phyloP scores from a whole-genome alignment of 1,140 invertebrate genomes.

The Coptotermes formosanus region DNA sequence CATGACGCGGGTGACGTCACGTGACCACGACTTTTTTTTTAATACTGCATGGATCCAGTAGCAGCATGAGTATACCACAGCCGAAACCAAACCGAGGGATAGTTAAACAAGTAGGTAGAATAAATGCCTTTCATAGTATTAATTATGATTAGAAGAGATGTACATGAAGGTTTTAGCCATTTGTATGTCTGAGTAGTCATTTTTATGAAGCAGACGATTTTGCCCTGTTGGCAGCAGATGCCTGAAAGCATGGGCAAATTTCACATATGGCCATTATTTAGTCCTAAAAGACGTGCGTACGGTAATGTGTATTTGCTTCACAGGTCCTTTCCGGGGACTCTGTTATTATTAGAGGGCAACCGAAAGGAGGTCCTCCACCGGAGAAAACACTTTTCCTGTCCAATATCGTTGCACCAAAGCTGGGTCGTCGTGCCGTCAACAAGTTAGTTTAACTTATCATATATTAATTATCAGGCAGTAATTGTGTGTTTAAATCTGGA shows the following conservation, averaged over 20 bases:
- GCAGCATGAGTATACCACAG: slow-evolving; percentile 50
- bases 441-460: slow-evolving; percentile 48
- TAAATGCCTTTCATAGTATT: background rate
- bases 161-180: background rate
- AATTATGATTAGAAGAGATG: background rate
- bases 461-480: background rate
- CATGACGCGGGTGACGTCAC: slow-evolving; percentile 32
- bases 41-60: slow-evolving; percentile 35
- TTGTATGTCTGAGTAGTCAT: background rate
- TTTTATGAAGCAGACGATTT: background rate
- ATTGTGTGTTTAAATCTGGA: background rate
- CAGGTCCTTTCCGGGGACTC: slow-evolving; percentile 89
- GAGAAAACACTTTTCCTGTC: slow-evolving; percentile 89
- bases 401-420: slow-evolving; percentile 87
- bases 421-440: slow-evolving; percentile 72
- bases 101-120: slow-evolving; percentile 55
- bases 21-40: slow-evolving; percentile 28
- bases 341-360: slow-evolving; percentile 78
- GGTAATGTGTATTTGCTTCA: slow-evolving; percentile 38
- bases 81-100: slow-evolving; percentile 51
- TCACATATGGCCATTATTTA: slow-evolving; percentile 27
- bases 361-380: slow-evolving; percentile 78
- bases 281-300: background rate
- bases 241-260: slow-evolving; percentile 20
- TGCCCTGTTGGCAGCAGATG: slow-evolving; percentile 26